Evolutionary conservation across 2,888 invertebrate species (phyloP), one percentile per base, ranked within the genome.

Genomic region (Cryptocephalus moraei): DNA sequence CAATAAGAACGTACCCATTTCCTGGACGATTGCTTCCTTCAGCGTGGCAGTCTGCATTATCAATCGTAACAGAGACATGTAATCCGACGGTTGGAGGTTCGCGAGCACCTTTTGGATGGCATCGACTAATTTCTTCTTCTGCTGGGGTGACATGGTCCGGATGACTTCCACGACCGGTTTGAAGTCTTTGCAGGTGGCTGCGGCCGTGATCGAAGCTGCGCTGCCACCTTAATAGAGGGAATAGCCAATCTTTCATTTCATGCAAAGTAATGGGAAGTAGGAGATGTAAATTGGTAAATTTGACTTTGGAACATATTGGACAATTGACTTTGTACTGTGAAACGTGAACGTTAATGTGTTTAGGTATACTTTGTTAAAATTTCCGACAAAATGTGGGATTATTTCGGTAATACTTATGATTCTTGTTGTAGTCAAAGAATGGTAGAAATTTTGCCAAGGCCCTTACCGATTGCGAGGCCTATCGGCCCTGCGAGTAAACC

Each of bases 401-500:
- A n/a, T n/a, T 34, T 34, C n/a, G 9, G n/a, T 34, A 34, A 34
- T 34, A 34, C 34, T n/a, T n/a, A n/a, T n/a, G n/a, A n/a, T n/a
- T n/a, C n/a, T n/a, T n/a, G n/a, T n/a, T n/a, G n/a, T n/a, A n/a
- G n/a, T n/a, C n/a, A n/a, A n/a, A n/a, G n/a, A n/a, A n/a, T n/a
- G n/a, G n/a, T n/a, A n/a, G n/a, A n/a, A n/a, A n/a, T n/a, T n/a
- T n/a, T n/a, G n/a, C n/a, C n/a, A n/a, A n/a, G n/a, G n/a, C n/a
- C 46, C 52, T 49, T 61, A 71, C 71, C 71, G 48, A 67, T 48
- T 42, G 62, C 67, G 50, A 70, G 49, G 39, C 71, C 71, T 32
- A 66, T n/a, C 11, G 70, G 70, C 1, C 71, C 71, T 22, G 60
- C 68, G 4, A 70, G 13, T 13, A 71, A 12, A 32, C 64, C 69